Evolutionary conservation across 2,797 vertebrate genomes (phyloP).

Genomic region (Danio aesculapii): DNA sequence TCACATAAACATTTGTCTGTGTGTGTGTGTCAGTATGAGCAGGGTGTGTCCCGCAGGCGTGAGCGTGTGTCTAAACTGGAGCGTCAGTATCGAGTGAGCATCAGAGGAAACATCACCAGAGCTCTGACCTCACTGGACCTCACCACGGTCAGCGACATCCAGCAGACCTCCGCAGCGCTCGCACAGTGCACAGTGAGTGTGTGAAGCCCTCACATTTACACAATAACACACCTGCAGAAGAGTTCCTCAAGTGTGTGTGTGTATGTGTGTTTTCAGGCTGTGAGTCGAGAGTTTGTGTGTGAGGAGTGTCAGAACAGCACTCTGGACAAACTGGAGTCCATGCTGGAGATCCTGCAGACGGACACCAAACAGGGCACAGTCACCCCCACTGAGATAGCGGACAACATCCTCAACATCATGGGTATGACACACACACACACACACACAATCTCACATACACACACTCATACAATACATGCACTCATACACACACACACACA

Average conservation of each 20-base stretch:
- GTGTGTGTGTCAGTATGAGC: constrained; percentile 84
- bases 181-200: constrained; percentile 92
- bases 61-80: constrained; percentile 67
- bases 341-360: constrained; percentile 91
- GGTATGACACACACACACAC: constrained; percentile 73
- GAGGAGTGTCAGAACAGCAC: constrained; percentile 91
- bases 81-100: constrained; percentile 77
- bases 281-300: constrained; percentile 89
- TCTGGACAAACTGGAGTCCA: constrained; percentile 91
- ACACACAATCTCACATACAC: too few species aligned
- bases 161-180: constrained; percentile 91
- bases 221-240: too few species aligned
- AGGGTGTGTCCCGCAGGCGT: constrained; percentile 55
- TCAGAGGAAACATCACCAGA: constrained; percentile 91
- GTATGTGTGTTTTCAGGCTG: constrained; percentile 81
- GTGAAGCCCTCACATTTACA: neutral
- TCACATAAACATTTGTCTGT: neutral
- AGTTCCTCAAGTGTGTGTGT: too few species aligned
- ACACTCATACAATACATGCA: too few species aligned
- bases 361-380: constrained; percentile 90
- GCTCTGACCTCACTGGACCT: constrained; percentile 90
- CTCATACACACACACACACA: too few species aligned
- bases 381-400: constrained; percentile 90
- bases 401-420: constrained; percentile 98
- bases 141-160: constrained; percentile 92